Conservation (phyloP, 2,797 vertebrate species). For the Oreochromis mossambicus region DNA sequence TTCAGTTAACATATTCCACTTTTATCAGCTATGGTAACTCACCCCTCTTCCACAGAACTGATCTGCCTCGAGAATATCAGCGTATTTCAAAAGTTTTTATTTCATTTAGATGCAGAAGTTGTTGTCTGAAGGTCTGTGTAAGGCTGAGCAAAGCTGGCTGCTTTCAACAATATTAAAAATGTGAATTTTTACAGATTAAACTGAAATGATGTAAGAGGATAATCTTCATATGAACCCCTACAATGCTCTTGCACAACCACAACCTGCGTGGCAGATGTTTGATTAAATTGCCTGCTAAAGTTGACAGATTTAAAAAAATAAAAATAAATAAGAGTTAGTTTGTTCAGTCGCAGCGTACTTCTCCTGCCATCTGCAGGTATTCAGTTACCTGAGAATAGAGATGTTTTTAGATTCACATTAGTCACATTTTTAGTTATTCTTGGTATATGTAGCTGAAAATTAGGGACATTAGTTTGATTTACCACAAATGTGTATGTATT, state of each 20-base stretch:
- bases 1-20: background rate
- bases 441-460: background rate
- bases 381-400: background rate
- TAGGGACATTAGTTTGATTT: background rate
- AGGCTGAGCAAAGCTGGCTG: background rate
- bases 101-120: background rate
- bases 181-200: constrained; percentile 18
- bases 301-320: background rate
- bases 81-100: background rate
- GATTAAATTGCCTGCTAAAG: background rate
- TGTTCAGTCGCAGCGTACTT: background rate
- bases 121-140: background rate
- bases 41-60: background rate
- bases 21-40: background rate
- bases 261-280: background rate
- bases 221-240: constrained; percentile 1
- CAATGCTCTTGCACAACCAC: constrained; percentile 4
- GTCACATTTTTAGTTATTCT: background rate
- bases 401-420: background rate
- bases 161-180: constrained; percentile 44
- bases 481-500: background rate
- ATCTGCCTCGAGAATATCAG: background rate
- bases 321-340: background rate
- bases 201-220: constrained; percentile 22
- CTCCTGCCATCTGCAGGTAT: background rate